A percentile compares a stretch with the other conserved stretches of the same genome.
Evolutionary conservation across 2,888 invertebrate genomes (phyloP).

Genomic region (Drosophila suboccidentalis): DNA sequence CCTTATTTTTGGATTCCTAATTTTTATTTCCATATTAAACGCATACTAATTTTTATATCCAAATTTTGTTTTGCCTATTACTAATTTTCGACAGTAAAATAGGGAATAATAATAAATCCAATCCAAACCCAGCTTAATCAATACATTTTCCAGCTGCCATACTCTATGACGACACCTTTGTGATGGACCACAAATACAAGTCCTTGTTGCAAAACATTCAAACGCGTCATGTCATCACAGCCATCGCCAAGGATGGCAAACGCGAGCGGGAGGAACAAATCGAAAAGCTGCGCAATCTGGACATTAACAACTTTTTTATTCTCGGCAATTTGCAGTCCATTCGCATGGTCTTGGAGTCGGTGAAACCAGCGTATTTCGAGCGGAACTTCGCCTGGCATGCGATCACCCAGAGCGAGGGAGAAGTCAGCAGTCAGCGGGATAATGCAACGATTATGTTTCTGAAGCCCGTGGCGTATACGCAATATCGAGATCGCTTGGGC

Average conservation of each 20-base stretch:
- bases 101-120: no score
- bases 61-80: no score
- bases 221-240: constrained; percentile 94
- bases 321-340: constrained; percentile 91
- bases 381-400: constrained; percentile 95
- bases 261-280: constrained; percentile 89
- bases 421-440: constrained; percentile 90
- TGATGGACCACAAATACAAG: constrained; percentile 97
- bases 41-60: no score
- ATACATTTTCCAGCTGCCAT: constrained; percentile 88
- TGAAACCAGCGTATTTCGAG: constrained; percentile 91
- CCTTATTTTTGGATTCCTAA: no score
- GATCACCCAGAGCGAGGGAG: constrained; percentile 91
- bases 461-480: constrained; percentile 90
- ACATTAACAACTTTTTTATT: constrained; percentile 96
- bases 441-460: constrained; percentile 92
- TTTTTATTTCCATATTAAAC: no score
- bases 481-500: constrained; percentile 90
- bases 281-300: constrained; percentile 90
- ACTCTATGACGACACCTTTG: constrained; percentile 94
- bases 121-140: background rate
- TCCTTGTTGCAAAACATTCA: constrained; percentile 95
- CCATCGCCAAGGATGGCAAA: constrained; percentile 87
- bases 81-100: no score
- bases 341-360: constrained; percentile 89